Percentiles rank a stretch among this genome's conserved stretches.
These are phyloP conservation scores for Penaeus japonicus DNA, from an alignment of 1,140 invertebrate genomes.

Conservation along the genomic window DNA sequence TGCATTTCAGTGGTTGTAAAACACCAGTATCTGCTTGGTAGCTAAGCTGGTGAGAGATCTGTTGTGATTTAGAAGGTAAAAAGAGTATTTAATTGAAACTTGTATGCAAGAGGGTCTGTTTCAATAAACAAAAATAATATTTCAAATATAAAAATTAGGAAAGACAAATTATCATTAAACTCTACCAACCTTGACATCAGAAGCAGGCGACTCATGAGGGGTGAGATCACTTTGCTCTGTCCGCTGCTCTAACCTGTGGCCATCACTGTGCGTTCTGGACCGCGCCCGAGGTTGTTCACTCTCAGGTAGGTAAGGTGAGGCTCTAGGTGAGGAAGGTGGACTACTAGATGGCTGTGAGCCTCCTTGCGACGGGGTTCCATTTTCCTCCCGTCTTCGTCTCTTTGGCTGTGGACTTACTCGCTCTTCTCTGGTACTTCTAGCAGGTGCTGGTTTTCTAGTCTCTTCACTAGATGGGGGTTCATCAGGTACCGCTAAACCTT, in stretches of 20 bases:
- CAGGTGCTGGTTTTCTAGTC: neutral
- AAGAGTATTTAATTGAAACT: no score
- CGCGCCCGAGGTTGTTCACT: slow-evolving; percentile 29
- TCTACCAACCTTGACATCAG: slow-evolving; percentile 35
- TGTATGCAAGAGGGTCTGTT: no score
- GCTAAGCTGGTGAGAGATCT: no score
- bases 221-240: neutral
- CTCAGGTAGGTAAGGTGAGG: slow-evolving; percentile 32
- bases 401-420: slow-evolving; percentile 39
- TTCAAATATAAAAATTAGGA: no score
- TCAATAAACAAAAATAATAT: no score
- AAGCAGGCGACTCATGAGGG: slow-evolving; percentile 31
- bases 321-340: slow-evolving; percentile 41
- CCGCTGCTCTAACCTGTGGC: slow-evolving; percentile 21
- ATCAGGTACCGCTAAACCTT: slow-evolving; percentile 69
- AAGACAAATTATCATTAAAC: no score
- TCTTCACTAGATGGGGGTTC: slow-evolving; percentile 43
- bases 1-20: no score
- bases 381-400: slow-evolving; percentile 47
- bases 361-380: neutral
- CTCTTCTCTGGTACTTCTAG: slow-evolving; percentile 27
- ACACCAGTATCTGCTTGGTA: no score
- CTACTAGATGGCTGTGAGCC: slow-evolving; percentile 40
- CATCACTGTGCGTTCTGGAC: slow-evolving; percentile 35
- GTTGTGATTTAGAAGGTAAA: no score